phyloP scores from a whole-genome alignment of 2,113 vertebrate genomes.

The Dicentrarchus labrax region DNA sequence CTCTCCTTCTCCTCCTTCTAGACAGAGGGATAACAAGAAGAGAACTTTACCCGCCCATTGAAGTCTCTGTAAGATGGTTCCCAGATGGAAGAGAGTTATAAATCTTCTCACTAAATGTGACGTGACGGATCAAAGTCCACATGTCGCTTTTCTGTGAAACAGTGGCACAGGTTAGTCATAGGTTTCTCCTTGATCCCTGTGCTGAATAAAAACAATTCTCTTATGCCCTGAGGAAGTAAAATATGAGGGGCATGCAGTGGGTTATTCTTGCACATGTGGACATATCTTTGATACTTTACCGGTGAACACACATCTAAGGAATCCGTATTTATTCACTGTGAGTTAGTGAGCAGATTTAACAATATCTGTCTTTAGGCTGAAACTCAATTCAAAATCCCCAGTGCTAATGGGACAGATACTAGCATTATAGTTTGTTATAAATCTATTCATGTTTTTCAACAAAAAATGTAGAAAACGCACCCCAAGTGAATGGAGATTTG shows the following conservation, averaged over 20 bases:
- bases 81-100: conserved; percentile 77
- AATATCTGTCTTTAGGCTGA: conserved; percentile 17
- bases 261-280: conserved; percentile 10
- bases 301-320: neutral
- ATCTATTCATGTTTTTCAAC: conserved; percentile 13
- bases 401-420: conserved; percentile 7
- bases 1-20: conserved; percentile 33
- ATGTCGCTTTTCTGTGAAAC: conserved; percentile 8
- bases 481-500: neutral
- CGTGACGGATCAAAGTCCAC: conserved; percentile 64
- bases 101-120: conserved; percentile 63
- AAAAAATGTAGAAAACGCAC: conserved; percentile 4
- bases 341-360: neutral
- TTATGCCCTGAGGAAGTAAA: neutral
- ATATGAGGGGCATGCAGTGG: neutral
- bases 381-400: neutral
- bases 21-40: conserved; percentile 42
- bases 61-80: conserved; percentile 71
- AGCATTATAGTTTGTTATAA: neutral
- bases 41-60: conserved; percentile 34
- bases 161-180: conserved; percentile 27
- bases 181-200: conserved; percentile 31
- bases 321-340: neutral
- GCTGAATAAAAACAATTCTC: conserved; percentile 7
- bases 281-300: neutral